phyloP scores from a whole-genome alignment of 2,113 vertebrate genomes.

The Leucosticte australis region DNA sequence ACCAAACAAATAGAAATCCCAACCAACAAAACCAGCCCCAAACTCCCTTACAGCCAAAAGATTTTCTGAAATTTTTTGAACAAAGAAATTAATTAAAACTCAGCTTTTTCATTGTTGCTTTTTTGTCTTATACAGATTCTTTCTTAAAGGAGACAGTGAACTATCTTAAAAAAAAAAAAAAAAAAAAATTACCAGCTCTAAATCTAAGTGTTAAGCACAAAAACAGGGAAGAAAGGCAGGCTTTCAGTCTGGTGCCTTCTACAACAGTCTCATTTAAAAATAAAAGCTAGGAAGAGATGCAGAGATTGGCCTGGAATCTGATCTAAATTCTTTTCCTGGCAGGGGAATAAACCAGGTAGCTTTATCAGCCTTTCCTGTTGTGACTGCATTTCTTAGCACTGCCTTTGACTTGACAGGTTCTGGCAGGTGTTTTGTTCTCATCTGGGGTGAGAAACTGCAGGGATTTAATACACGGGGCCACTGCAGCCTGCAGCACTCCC shows the following conservation, averaged over 20 bases:
- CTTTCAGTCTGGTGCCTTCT: background rate
- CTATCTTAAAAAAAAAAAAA: background rate
- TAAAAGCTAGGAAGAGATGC: background rate
- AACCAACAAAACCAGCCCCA: too few relatives aligned
- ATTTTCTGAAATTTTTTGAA: background rate
- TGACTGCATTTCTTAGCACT: background rate
- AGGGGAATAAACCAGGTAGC: background rate
- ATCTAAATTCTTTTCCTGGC: background rate
- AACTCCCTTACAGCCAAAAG: background rate
- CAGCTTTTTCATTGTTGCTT: background rate
- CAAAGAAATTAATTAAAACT: background rate
- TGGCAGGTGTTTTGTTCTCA: background rate
- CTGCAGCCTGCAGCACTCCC: background rate
- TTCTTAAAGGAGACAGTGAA: background rate
- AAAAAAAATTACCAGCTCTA: background rate
- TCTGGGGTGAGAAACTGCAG: background rate
- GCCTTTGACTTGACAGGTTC: background rate
- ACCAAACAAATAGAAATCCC: accelerated
- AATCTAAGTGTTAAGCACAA: background rate
- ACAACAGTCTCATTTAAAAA: background rate
- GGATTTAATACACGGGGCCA: background rate
- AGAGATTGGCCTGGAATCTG: background rate
- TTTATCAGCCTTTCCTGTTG: background rate
- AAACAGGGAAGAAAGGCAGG: accelerated
- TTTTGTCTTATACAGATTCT: background rate